Percentiles rank a stretch among this genome's conserved stretches.
Evolutionary conservation across 2,113 vertebrate genomes (phyloP).

Genomic region (Smithornis capensis): DNA sequence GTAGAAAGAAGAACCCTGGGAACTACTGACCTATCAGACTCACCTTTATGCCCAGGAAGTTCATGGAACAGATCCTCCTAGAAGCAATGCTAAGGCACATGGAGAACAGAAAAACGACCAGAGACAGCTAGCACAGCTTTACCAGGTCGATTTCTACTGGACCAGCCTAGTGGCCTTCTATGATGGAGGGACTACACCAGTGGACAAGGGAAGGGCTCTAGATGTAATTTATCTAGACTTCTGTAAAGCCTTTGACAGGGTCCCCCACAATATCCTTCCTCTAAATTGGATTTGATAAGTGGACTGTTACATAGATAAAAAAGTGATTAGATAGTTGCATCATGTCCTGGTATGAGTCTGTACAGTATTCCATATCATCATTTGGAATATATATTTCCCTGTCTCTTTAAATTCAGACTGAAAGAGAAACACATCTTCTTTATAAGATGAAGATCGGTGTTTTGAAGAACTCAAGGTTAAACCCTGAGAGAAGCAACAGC

Average conservation of each 20-base stretch:
- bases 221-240: background rate
- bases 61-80: background rate
- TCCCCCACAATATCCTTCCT: background rate
- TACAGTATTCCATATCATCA: too few species aligned
- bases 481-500: too few species aligned
- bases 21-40: background rate
- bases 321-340: background rate
- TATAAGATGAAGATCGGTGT: too few species aligned
- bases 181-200: background rate
- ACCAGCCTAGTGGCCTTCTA: background rate
- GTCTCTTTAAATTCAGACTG: too few species aligned
- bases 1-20: background rate
- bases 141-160: background rate
- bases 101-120: background rate
- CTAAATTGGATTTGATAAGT: background rate
- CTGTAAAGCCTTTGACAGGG: rapidly evolving
- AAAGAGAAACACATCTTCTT: too few species aligned
- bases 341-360: too few species aligned
- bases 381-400: too few species aligned
- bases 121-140: background rate
- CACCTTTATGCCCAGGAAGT: background rate
- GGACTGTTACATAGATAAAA: too few species aligned
- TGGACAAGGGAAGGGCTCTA: background rate
- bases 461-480: too few species aligned
- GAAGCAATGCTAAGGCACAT: background rate